phyloP scores from a whole-genome alignment of 2,888 invertebrate genomes.

The Darwinula stevensoni region DNA sequence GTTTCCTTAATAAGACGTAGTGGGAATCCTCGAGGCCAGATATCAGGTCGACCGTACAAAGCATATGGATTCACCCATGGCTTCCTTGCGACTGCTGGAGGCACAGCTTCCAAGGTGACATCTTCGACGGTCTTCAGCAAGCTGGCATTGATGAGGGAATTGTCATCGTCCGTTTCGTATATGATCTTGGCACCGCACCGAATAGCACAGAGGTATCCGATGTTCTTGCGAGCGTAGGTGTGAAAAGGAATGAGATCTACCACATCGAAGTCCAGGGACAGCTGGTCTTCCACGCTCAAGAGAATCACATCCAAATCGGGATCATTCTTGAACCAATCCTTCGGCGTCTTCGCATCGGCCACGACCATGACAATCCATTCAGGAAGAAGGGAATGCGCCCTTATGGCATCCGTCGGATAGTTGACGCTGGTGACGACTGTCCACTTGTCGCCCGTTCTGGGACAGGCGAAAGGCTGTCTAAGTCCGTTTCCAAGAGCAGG shows the following conservation, averaged over 20 bases:
- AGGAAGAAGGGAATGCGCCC: constrained; percentile 5
- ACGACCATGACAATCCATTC: constrained; percentile 7
- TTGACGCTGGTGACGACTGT: constrained; percentile 7
- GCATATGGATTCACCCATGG: no score
- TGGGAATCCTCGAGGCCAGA: no score
- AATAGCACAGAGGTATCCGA: constrained; percentile 8
- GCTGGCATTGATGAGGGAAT: no score
- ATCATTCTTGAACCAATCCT: constrained; percentile 7
- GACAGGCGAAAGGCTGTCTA: no score
- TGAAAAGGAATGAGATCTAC: constrained; percentile 5
- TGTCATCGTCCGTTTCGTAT: constrained; percentile 8
- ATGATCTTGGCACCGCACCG: constrained; percentile 7
- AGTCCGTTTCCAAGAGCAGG: no score
- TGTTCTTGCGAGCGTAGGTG: constrained; percentile 7
- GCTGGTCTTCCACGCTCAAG: constrained; percentile 6
- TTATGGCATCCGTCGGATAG: constrained; percentile 6
- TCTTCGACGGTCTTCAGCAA: no score
- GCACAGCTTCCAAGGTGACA: no score
- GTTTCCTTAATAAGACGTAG: no score
- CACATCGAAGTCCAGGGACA: constrained; percentile 4
- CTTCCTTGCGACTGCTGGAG: no score
- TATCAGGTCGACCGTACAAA: no score
- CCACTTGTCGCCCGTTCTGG: constrained; percentile 7
- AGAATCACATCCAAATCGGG: constrained; percentile 5
- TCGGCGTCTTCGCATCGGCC: constrained; percentile 7